Evolutionary conservation across 2,113 vertebrate genomes (phyloP).

Genomic region (Eptatretus burgeri): DNA sequence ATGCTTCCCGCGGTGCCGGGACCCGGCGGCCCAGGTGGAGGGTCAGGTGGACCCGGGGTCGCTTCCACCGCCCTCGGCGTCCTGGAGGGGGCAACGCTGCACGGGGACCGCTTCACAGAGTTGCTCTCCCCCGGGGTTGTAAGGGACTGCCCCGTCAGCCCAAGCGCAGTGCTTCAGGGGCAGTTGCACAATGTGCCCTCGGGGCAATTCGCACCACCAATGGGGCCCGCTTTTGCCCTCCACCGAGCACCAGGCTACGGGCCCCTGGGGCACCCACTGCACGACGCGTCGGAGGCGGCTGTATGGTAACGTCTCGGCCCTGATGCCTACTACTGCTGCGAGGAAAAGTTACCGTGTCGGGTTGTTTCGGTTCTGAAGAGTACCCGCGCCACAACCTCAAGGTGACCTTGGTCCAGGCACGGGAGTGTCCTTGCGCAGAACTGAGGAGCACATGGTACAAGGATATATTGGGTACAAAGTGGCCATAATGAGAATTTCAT

Average conservation of each 20-base stretch:
- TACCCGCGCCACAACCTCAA: too few species aligned
- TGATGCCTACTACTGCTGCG: too few species aligned
- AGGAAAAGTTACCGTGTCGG: too few species aligned
- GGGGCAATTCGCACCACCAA: background rate
- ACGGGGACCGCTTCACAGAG: conserved; percentile 1
- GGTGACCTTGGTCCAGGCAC: too few species aligned
- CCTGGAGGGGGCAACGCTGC: background rate
- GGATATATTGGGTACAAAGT: too few species aligned
- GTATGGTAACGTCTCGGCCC: background rate
- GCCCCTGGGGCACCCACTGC: conserved; percentile 5
- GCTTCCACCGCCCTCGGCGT: too few species aligned
- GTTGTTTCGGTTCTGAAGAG: too few species aligned
- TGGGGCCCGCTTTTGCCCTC: background rate
- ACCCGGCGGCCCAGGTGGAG: background rate
- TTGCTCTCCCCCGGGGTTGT: background rate
- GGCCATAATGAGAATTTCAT: too few species aligned
- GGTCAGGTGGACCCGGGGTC: too few species aligned
- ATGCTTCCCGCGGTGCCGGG: conserved; percentile 2
- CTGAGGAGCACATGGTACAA: too few species aligned
- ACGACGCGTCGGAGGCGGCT: background rate
- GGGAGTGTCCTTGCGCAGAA: too few species aligned
- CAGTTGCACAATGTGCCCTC: background rate
- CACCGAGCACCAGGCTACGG: conserved; percentile 1
- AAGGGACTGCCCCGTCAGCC: background rate
- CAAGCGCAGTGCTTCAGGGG: background rate